Evolutionary conservation across 2,888 invertebrate species (phyloP).

Genomic region (Synergus gifuensis): DNA sequence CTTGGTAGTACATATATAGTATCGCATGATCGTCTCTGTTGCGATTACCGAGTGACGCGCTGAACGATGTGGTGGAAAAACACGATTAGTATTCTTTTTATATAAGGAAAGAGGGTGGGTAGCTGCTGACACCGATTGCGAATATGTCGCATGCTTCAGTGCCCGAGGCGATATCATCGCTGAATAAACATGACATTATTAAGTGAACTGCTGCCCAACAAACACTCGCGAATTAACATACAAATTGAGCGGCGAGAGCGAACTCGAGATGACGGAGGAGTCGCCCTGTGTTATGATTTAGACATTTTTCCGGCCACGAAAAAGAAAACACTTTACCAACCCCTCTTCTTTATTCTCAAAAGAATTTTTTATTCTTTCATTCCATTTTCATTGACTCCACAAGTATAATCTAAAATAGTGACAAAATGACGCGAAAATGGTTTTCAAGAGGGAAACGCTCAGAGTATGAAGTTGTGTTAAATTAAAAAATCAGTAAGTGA

Average conservation of each 20-base stretch:
- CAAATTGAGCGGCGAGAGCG: constrained; percentile 75
- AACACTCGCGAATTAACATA: constrained; percentile 77
- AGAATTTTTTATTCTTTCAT: not conserved
- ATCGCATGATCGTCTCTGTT: not conserved
- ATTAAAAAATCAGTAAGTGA: not conserved
- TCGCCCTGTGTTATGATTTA: constrained; percentile 42
- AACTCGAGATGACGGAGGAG: constrained; percentile 59
- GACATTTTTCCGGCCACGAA: constrained; percentile 1
- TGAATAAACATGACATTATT: constrained; percentile 78
- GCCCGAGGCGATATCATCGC: constrained; percentile 75
- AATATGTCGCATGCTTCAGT: constrained; percentile 65
- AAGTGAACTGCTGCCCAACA: constrained; percentile 75
- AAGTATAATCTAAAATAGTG: not conserved
- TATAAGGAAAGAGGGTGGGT: constrained; percentile 50
- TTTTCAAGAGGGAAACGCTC: not conserved
- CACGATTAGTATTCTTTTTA: constrained; percentile 38
- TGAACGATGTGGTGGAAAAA: constrained; percentile 32
- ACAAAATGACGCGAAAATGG: not conserved
- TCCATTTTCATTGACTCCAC: not conserved
- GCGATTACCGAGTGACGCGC: constrained; percentile 16
- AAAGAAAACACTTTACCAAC: not conserved
- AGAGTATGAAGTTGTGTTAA: too few species aligned
- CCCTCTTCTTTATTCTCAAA: not conserved
- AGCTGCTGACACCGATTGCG: constrained; percentile 61
- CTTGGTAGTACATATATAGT: not conserved